phyloP scores from a whole-genome alignment of 2,888 invertebrate species.

The Nephrotoma guestfalica region DNA sequence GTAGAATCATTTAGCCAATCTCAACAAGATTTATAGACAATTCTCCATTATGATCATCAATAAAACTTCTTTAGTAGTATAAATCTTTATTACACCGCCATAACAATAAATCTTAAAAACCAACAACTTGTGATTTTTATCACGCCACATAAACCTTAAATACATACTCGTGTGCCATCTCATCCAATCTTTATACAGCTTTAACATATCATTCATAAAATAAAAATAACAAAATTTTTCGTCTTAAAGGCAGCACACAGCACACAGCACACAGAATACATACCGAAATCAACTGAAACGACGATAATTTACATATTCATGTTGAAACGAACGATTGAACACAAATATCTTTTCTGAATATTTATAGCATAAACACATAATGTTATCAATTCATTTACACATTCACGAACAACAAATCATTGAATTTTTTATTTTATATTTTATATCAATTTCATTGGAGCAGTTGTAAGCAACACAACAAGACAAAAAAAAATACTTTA shows the following conservation, averaged over 20 bases:
- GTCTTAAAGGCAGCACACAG: background rate
- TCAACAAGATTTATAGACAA: too few relatives aligned
- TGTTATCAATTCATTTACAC: background rate
- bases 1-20: too few relatives aligned
- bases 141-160: background rate
- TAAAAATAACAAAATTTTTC: background rate
- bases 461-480: background rate
- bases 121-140: background rate
- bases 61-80: too few relatives aligned
- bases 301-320: background rate
- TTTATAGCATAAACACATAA: background rate
- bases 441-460: background rate
- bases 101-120: background rate
- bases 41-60: too few relatives aligned
- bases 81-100: background rate
- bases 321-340: background rate
- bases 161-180: background rate
- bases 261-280: background rate
- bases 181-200: background rate
- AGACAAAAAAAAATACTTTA: background rate
- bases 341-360: background rate
- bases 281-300: background rate
- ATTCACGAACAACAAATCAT: background rate
- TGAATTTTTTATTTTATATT: background rate
- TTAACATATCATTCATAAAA: background rate